phyloP scores from a whole-genome alignment of 2,797 vertebrate genomes.

The Dendrocincla fuliginosa region DNA sequence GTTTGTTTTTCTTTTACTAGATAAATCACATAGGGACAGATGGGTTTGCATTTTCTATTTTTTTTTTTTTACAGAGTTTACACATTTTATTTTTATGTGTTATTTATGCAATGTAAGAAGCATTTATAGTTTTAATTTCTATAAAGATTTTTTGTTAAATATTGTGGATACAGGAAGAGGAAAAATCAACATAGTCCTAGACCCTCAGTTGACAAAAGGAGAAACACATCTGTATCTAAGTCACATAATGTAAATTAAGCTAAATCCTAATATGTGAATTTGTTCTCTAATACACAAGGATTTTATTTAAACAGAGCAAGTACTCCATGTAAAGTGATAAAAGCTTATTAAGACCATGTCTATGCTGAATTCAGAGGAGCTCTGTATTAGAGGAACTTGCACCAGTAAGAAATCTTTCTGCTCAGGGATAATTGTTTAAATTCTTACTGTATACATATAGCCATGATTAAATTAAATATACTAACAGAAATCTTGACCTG shows the following conservation, averaged over 20 bases:
- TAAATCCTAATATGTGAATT: not conserved
- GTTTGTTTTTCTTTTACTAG: not conserved
- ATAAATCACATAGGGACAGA: not conserved
- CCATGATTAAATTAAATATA: not conserved
- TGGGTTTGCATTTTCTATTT: not conserved
- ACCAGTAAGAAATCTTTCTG: not conserved
- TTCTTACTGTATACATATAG: not conserved
- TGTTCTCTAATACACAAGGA: not conserved
- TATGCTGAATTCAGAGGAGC: not conserved
- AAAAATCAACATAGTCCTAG: not conserved
- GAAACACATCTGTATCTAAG: not conserved
- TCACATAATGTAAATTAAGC: not conserved
- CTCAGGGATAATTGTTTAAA: not conserved
- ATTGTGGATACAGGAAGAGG: fast-evolving
- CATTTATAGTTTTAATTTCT: not conserved
- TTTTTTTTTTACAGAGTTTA: not conserved
- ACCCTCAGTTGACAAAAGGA: not conserved
- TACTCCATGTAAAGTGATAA: not conserved
- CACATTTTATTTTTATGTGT: not conserved
- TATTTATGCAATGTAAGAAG: not conserved
- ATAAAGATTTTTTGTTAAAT: not conserved
- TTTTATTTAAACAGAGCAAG: not conserved
- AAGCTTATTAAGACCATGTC: not conserved
- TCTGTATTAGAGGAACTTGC: not conserved
- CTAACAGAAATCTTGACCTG: not conserved